Percentiles rank a stretch among this genome's conserved stretches.
Evolutionary conservation across 2,113 vertebrate genomes (phyloP).

Genomic region (Spea multiplicata): DNA sequence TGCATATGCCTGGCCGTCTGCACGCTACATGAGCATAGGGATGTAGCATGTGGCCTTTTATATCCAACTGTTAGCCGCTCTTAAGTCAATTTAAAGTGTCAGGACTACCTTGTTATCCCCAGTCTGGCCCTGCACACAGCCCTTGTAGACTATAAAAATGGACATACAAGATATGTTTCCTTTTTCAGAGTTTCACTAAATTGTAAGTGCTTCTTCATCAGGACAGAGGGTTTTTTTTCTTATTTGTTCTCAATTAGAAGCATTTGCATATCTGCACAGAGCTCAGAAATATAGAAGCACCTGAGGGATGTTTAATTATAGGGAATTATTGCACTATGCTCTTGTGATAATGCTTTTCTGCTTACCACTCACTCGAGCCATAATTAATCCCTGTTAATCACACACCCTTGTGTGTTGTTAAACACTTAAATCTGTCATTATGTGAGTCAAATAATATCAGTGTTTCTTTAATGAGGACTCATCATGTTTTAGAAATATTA

Average conservation of each 20-base stretch:
- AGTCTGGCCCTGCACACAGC: no score
- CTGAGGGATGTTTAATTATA: slow-evolving; percentile 9
- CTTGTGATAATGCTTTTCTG: slow-evolving; percentile 3
- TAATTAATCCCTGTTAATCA: slow-evolving; percentile 17
- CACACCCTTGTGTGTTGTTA: neutral
- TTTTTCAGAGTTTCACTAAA: no score
- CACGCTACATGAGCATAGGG: no score
- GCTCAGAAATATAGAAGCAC: neutral
- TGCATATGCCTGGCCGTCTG: no score
- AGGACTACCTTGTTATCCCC: no score
- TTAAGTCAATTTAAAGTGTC: no score
- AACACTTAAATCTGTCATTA: neutral
- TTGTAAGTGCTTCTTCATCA: no score
- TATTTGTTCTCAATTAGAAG: neutral
- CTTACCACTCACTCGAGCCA: slow-evolving; percentile 12
- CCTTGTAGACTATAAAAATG: no score
- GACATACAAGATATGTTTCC: no score
- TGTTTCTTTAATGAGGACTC: neutral
- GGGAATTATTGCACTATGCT: slow-evolving; percentile 16
- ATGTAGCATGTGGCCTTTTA: no score
- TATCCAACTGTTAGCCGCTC: no score
- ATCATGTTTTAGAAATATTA: slow-evolving; percentile 1
- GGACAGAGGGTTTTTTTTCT: no score
- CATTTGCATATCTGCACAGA: neutral
- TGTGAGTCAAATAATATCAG: slow-evolving; percentile 1